These are phyloP conservation scores for Eupithecia vulgata DNA, from an alignment of 2,888 invertebrate genomes.

Conservation along the genomic window DNA sequence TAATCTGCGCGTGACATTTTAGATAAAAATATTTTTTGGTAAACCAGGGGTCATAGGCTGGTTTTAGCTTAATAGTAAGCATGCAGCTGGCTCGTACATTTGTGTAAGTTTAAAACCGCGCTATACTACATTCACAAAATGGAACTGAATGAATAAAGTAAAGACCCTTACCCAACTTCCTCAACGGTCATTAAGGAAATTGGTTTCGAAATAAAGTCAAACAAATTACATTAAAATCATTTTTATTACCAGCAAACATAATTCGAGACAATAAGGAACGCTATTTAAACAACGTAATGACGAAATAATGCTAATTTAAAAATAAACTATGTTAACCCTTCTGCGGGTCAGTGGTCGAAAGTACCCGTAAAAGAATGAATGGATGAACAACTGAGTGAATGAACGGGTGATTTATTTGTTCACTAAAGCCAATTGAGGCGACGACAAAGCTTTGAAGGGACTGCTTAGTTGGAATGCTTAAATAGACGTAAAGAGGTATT, in stretches of 20 bases:
- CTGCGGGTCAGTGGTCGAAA: slow-evolving; percentile 49
- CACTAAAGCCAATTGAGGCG: slow-evolving; percentile 63
- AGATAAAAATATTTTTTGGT: neutral
- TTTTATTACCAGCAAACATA: slow-evolving; percentile 29
- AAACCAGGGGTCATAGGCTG: neutral
- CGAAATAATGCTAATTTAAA: slow-evolving; percentile 53
- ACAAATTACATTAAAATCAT: slow-evolving; percentile 24
- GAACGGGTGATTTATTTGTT: slow-evolving; percentile 70
- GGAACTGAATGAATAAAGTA: neutral
- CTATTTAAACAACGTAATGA: slow-evolving; percentile 37
- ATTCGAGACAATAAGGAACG: slow-evolving; percentile 31
- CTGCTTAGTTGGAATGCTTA: slow-evolving; percentile 70
- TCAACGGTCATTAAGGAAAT: slow-evolving; percentile 12
- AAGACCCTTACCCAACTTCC: slow-evolving; percentile 5
- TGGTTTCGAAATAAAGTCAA: slow-evolving; percentile 21
- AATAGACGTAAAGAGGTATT: slow-evolving; percentile 58
- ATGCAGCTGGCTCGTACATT: neutral
- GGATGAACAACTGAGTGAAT: slow-evolving; percentile 56
- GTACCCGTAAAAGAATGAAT: slow-evolving; percentile 51
- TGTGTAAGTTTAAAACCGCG: neutral
- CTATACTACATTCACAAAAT: neutral
- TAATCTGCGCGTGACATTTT: neutral
- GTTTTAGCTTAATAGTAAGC: neutral
- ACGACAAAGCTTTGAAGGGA: slow-evolving; percentile 68
- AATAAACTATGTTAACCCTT: slow-evolving; percentile 48